Conservation (phyloP, 2,888 invertebrate species). For the Hedychridium roseum region DNA sequence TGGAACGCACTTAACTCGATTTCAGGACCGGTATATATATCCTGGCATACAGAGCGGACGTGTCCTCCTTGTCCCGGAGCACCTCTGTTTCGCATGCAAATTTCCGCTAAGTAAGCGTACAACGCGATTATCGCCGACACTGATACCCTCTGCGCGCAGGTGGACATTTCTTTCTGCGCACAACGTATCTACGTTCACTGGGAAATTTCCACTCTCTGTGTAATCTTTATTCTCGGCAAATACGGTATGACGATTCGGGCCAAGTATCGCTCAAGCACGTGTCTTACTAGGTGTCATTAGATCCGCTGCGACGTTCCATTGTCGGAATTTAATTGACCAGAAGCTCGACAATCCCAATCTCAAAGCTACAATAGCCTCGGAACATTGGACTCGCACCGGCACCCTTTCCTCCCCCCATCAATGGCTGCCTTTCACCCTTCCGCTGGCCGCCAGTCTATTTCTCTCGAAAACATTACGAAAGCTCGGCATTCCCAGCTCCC, state of each 20-base stretch:
- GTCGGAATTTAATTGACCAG: conserved; percentile 38
- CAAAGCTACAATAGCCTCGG: conserved; percentile 25
- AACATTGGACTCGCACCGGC: conserved; percentile 29
- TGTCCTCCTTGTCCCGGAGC: neutral
- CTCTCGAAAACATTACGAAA: conserved; percentile 20
- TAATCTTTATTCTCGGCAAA: too few species aligned
- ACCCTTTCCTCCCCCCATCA: conserved; percentile 27
- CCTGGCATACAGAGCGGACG: conserved; percentile 8
- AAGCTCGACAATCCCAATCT: conserved; percentile 36
- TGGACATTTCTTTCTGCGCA: too few species aligned
- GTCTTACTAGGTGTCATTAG: too few species aligned
- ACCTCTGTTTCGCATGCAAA: conserved; percentile 8
- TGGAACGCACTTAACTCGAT: conserved; percentile 42
- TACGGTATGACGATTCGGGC: too few species aligned
- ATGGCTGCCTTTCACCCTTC: conserved; percentile 11
- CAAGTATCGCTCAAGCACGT: too few species aligned
- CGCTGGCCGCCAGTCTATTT: conserved; percentile 20
- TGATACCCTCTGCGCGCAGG: neutral
- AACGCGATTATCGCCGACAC: neutral
- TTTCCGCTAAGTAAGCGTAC: conserved; percentile 3
- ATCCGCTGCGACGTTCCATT: conserved; percentile 19
- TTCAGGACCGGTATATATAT: conserved; percentile 24
- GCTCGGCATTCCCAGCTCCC: conserved; percentile 32
- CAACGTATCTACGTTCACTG: too few species aligned
- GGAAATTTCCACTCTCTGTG: too few species aligned